A percentile compares a stretch with the other conserved stretches of the same genome.
Conservation (phyloP, 2,113 vertebrate genomes). For the Catharus minimus region DNA sequence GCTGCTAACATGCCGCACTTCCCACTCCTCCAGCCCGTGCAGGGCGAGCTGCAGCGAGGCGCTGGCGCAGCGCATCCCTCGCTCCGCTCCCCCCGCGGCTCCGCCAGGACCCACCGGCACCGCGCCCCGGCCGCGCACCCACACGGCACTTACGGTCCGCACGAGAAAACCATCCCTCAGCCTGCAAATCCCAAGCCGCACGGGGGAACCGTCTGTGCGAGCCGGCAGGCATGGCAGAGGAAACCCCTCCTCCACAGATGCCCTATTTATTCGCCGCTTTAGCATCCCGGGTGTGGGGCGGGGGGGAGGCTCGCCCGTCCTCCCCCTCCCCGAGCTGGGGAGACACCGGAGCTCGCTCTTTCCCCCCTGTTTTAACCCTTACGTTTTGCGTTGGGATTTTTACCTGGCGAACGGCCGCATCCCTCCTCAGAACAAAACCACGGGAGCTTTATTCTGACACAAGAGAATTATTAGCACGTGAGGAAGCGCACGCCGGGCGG, state of each 20-base stretch:
- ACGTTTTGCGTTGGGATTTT: not conserved
- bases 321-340: conserved; percentile 8
- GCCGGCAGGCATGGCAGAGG: conserved; percentile 36
- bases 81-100: not conserved
- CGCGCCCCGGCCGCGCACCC: not conserved
- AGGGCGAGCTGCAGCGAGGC: conserved; percentile 12
- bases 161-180: conserved; percentile 75
- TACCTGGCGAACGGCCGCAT: conserved; percentile 60
- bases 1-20: conserved; percentile 8
- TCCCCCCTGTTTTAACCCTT: not conserved
- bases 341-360: not conserved
- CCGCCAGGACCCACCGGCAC: not conserved
- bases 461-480: not conserved
- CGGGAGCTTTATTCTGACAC: conserved; percentile 19
- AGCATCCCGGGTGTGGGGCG: conserved; percentile 37
- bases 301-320: not conserved
- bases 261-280: conserved; percentile 70
- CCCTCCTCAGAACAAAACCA: conserved; percentile 38
- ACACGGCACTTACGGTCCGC: conserved; percentile 75
- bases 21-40: not conserved
- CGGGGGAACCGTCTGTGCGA: conserved; percentile 31
- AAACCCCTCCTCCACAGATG: conserved; percentile 75
- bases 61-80: not conserved
- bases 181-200: conserved; percentile 43
- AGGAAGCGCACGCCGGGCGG: not conserved